A percentile compares a stretch with the other conserved stretches of the same genome.
phyloP scores from a whole-genome alignment of 2,888 invertebrate species.

The Argyra leucocephala region DNA sequence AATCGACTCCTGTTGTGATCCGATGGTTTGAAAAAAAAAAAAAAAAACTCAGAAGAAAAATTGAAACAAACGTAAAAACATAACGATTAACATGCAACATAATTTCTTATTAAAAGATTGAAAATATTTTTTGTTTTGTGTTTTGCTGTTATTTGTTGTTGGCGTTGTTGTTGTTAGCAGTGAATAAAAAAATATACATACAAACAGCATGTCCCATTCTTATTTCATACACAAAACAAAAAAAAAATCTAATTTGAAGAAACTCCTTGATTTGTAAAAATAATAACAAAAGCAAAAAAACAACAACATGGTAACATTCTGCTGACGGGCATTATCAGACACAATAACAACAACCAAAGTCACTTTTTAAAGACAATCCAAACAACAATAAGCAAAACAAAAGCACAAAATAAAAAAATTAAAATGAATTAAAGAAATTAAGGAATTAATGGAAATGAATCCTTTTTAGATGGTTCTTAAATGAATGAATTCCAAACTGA shows the following conservation, averaged over 20 bases:
- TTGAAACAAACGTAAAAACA: slow-evolving; percentile 1
- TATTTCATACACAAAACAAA: neutral
- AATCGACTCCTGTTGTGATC: slow-evolving; percentile 1
- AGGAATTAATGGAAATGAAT: slow-evolving; percentile 6
- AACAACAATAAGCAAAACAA: neutral
- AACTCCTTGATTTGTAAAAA: neutral
- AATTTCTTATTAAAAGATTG: slow-evolving; percentile 3
- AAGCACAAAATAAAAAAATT: neutral
- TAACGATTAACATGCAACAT: slow-evolving; percentile 6
- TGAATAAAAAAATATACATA: neutral
- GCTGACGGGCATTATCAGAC: neutral
- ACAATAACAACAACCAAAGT: neutral
- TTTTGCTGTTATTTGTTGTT: neutral
- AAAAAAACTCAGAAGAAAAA: neutral
- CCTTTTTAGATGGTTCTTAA: neutral
- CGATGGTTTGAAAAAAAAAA: neutral
- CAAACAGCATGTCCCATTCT: neutral
- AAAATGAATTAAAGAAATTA: slow-evolving; percentile 6
- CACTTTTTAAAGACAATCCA: neutral
- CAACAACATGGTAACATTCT: neutral
- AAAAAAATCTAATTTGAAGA: neutral
- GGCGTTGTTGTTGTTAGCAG: neutral
- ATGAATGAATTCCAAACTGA: neutral
- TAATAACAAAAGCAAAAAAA: neutral
- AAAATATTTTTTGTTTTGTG: too few species aligned